Base-by-base conservation (phyloP, 92 coral and sea anemone genomes). In the Parazoanthus swiftii region DNA sequence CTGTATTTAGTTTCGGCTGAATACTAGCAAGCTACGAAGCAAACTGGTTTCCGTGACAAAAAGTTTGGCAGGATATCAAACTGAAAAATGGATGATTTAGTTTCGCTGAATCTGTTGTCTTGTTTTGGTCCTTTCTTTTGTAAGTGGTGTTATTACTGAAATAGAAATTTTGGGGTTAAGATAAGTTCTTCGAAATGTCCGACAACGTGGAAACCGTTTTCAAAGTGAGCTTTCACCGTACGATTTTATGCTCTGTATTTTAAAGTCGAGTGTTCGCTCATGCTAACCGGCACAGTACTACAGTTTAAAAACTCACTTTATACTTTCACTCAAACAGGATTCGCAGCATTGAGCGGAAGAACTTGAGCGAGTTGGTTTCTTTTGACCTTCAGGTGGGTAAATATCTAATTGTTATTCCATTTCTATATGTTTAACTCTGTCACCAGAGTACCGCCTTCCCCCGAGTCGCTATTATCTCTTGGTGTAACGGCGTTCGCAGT, bases 1-100 rank as follows among this genome's bases (percentile, higher is more conserved):
- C 26, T 84, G 63, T 84, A 84, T 84, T 84, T 84, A 5, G 79
- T 84, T 84, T 84, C 87, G 66, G 26, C 14, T 84, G 67, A 84
- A 71, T 71, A 71, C 87, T 48, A 33, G n/a, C 42, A 71, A 44
- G 70, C 70, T 84, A 58, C 77, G 68, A 44, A 43, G 50, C 66
- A 84, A 84, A 84, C 25, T 71, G 87, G 77, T 83, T 71, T 70
- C 79, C 79, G 77, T 23, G 43, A 80, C 71, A 20, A 71, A 58
- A 84, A 84, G 75, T 48, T 50, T 44, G 87, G 29, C 39, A 71
- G 77, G 65, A 48, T 71, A 84, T 18, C 65, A 84, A 70, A 18
- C 43, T 3, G 65, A 74, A 46, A 50, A 72, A 82, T 37, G 13
- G 14, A 39, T 37, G 16, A 38, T 6, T 39, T 39, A 39, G 42